These are phyloP conservation scores for Mythimna ferrago DNA, from an alignment of 2,888 invertebrate species.

Conservation along the genomic window DNA sequence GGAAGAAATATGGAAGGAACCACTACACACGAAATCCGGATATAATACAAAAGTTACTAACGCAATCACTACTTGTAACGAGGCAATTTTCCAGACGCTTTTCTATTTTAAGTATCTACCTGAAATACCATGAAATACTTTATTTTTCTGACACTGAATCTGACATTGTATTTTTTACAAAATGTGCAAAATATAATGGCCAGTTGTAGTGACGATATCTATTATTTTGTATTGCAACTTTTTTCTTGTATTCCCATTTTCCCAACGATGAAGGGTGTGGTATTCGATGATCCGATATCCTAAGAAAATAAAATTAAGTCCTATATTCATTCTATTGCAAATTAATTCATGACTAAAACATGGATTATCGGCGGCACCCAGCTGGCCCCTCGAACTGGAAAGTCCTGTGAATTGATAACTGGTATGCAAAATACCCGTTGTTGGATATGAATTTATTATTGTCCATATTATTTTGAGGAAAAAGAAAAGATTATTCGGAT, in stretches of 20 bases:
- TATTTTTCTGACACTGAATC: neutral
- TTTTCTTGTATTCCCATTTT: neutral
- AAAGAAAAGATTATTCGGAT: no score
- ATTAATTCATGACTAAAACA: slow-evolving; percentile 21
- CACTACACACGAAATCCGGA: neutral
- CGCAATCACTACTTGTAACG: neutral
- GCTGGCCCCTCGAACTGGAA: slow-evolving; percentile 3
- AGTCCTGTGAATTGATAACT: slow-evolving; percentile 11
- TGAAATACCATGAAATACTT: neutral
- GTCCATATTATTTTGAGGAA: no score
- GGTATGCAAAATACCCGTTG: slow-evolving; percentile 8
- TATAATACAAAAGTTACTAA: neutral
- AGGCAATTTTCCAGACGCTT: neutral
- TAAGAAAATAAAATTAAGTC: no score
- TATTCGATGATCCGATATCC: no score
- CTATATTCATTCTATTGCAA: no score
- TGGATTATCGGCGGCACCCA: slow-evolving; percentile 13
- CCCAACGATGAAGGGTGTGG: no score
- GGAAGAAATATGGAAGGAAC: no score
- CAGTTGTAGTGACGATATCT: neutral
- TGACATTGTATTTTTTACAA: neutral
- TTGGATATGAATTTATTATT: no score
- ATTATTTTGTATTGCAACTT: neutral
- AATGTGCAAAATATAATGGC: neutral
- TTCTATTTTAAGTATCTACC: no score